phyloP scores from a whole-genome alignment of 2,797 vertebrate species.

The Erpetoichthys calabaricus region DNA sequence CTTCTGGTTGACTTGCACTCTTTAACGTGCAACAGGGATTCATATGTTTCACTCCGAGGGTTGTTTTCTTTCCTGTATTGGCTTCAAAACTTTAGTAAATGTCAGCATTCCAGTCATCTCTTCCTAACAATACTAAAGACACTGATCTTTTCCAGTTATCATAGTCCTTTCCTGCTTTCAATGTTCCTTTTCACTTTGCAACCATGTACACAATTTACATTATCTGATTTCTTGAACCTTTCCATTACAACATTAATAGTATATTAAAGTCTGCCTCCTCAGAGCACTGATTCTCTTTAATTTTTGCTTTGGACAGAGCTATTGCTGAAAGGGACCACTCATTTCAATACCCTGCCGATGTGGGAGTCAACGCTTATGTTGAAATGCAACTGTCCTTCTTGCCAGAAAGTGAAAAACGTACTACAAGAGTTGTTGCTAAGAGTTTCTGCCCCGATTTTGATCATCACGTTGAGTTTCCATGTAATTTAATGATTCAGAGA shows the following conservation, averaged over 20 bases:
- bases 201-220: too few species aligned
- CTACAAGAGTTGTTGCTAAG: constrained; percentile 48
- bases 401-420: constrained; percentile 45
- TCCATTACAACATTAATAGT: background rate
- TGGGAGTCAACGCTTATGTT: constrained; percentile 70
- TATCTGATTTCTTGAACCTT: too few species aligned
- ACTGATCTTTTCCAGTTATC: too few species aligned
- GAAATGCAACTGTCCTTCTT: constrained; percentile 66
- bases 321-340: constrained; percentile 51
- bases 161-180: too few species aligned
- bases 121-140: too few species aligned
- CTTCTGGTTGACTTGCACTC: too few species aligned
- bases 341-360: constrained; percentile 46
- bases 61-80: too few species aligned
- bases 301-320: constrained; percentile 37
- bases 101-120: too few species aligned
- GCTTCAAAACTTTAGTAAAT: too few species aligned
- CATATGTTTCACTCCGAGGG: too few species aligned
- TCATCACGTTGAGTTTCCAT: constrained; percentile 60
- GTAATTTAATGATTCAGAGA: constrained; percentile 54
- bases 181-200: too few species aligned
- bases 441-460: constrained; percentile 81
- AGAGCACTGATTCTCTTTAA: background rate
- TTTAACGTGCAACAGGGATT: too few species aligned
- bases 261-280: background rate